Evolutionary conservation across 1,140 invertebrate genomes (phyloP), one percentile per base, ranked within the genome.

Genomic region (Pollicipes pollicipes): DNA sequence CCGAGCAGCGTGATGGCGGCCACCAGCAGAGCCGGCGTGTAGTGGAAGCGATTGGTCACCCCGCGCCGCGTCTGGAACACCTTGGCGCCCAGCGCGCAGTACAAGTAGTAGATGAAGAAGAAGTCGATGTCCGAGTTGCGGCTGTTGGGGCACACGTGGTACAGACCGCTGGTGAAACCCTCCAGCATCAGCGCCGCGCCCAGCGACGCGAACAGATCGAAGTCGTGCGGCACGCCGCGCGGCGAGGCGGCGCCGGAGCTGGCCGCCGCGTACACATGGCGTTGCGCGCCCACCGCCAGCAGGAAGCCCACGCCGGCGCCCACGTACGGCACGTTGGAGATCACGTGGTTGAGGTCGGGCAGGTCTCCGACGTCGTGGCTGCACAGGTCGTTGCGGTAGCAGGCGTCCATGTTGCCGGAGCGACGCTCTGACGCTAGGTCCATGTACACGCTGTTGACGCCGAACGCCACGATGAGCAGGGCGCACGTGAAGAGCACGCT

Each of bases 81-180:
- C 81, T 93, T 92, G 63, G 94, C 83, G 86, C 93, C 93, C 74
- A 86, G 88, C 0, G 95, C 77, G 32, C 90, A 87, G 10, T 89
- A 85, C 75, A 92, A 92, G 28, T 93, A 85, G 77, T 94, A 94
- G 91, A 94, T 94, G 76, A 93, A 94, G 75, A 90, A 90, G 0
- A 91, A 90, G 79, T 94, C 91, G 81, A 95, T 94, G 80, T 94
- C 90, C 79, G 93, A 94, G 78, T 94, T 94, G 70, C 86, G 87
- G 75, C 87, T 86, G 79, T 88, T 93, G 1, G 91, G 91, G 78
- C 91, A 94, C 13, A 94, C 83, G 76, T 91, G 89, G 78, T 94
- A 94, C 76, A 88, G 90, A 26, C 85, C 90, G 35, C 88, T 91
- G 35, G 94, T 82, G 35, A 94, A 76, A 0, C 91, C 92, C 83